Base-by-base conservation (phyloP, 2,113 vertebrate species). In the Paraplagusia blochii region DNA sequence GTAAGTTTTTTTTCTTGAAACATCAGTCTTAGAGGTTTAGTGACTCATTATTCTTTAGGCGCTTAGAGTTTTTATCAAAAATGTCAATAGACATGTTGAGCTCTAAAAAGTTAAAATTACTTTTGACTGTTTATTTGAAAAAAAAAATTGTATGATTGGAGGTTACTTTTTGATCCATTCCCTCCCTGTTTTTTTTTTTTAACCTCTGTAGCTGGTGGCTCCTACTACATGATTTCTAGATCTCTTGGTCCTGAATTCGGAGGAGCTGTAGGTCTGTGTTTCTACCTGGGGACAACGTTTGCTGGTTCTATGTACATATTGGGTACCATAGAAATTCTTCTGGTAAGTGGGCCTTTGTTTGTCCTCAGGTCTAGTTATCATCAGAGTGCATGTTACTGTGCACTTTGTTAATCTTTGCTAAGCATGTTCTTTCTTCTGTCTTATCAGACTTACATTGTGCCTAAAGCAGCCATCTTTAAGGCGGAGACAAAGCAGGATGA, bases 361-460 rank as follows among this genome's bases (percentile, higher is more conserved):
- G 6, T 6, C 43, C 15, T 7, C 16, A 42, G 11, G 14, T 4
- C 13, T 14, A 14, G 5, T 12, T n/a, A 53, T 13, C 13, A n/a
- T 5, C 17, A 0, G 1, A 36, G 33, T 15, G 33, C 33, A 35
- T 50, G 48, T 10, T 53, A 13, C 39, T 18, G 19, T 38, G 16
- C 16, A 10, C 33, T 33, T 40, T 56, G 8, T 7, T 55, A 5
- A n/a, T n/a, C n/a, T n/a, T n/a, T 55, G 18, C 1, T 35, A 7
- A 11, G 46, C 8, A 1, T 40, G 36, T 42, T 29, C 22, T 29
- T 11, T 57, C 14, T 6, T 66, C 33, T 9, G n/a, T 68, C 10
- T 44, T 13, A 52, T 1, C 86, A 98, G 96, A 94, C 93, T 11
- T 98, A 98, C 74, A 96, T 98, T 40, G 92, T 94, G 66, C 95